Evolutionary conservation across 1,140 invertebrate genomes (phyloP).

Genomic region (Papilio polyxenes): DNA sequence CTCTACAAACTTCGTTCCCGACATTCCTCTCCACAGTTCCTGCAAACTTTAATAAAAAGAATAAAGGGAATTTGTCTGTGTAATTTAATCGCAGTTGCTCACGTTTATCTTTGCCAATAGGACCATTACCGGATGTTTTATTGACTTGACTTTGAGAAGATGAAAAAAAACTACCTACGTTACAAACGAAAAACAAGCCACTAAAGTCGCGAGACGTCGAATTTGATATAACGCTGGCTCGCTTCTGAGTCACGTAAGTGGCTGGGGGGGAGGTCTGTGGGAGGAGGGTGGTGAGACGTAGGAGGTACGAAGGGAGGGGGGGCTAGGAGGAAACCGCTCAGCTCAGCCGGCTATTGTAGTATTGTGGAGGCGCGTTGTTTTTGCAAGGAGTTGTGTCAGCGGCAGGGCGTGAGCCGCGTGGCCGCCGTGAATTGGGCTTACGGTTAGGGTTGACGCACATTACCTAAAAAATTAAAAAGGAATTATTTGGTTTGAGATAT

Average conservation of each 20-base stretch:
- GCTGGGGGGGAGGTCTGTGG: conserved; percentile 47
- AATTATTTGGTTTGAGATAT: not conserved
- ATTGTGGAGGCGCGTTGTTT: conserved; percentile 74
- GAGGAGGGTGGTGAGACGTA: conserved; percentile 43
- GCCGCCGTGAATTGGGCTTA: conserved; percentile 54
- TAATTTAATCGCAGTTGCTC: conserved; percentile 61
- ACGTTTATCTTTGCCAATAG: conserved; percentile 62
- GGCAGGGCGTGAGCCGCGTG: conserved; percentile 59
- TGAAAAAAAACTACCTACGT: conserved; percentile 50
- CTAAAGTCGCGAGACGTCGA: conserved; percentile 65
- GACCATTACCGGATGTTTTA: conserved; percentile 66
- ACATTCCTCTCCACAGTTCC: conserved; percentile 42
- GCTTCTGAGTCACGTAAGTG: conserved; percentile 73
- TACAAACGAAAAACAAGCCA: conserved; percentile 68
- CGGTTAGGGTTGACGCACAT: conserved; percentile 20
- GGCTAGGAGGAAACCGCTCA: conserved; percentile 56
- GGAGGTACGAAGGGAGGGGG: conserved; percentile 34
- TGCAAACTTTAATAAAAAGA: conserved; percentile 57
- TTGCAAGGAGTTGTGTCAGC: conserved; percentile 70
- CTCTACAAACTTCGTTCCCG: conserved; percentile 47
- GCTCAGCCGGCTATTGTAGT: conserved; percentile 73
- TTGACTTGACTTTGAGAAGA: conserved; percentile 43
- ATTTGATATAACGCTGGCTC: conserved; percentile 71
- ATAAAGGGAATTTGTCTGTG: conserved; percentile 52
- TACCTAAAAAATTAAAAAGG: not conserved